phyloP scores from a whole-genome alignment of 2,888 invertebrate genomes.

The Limenitis arthemis region DNA sequence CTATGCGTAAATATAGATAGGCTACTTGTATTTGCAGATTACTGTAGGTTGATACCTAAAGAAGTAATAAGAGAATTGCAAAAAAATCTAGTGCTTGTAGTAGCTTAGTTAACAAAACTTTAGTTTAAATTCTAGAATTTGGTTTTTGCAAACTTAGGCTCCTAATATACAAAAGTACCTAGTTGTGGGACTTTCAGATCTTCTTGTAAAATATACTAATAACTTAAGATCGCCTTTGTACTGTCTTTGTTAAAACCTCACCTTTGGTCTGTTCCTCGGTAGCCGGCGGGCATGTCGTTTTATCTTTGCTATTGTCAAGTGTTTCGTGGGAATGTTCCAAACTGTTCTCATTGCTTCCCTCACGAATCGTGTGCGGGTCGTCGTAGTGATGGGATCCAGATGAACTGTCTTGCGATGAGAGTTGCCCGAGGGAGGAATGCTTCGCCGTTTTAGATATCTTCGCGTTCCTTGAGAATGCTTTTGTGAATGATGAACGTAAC shows the following conservation, averaged over 20 bases:
- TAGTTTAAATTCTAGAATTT: too few species aligned
- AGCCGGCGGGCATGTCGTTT: constrained; percentile 42
- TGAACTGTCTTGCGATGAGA: constrained; percentile 68
- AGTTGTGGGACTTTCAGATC: too few species aligned
- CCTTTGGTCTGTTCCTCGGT: constrained; percentile 63
- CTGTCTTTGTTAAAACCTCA: constrained; percentile 23
- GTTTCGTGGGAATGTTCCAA: constrained; percentile 66
- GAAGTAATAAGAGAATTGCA: too few species aligned
- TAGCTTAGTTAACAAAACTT: too few species aligned
- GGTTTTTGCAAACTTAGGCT: too few species aligned
- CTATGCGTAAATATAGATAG: too few species aligned
- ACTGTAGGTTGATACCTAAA: too few species aligned
- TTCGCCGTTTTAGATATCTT: constrained; percentile 81
- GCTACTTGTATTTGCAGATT: too few species aligned
- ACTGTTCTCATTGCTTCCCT: constrained; percentile 68
- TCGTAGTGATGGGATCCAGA: constrained; percentile 66
- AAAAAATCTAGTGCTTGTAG: too few species aligned
- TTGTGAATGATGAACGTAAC: constrained; percentile 96
- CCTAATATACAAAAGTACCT: too few species aligned
- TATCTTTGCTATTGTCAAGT: constrained; percentile 53
- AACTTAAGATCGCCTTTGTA: background rate
- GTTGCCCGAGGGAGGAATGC: constrained; percentile 66
- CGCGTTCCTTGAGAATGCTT: constrained; percentile 93
- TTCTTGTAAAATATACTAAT: too few species aligned
- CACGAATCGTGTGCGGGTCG: constrained; percentile 67